Evolutionary conservation across 1,140 invertebrate genomes (phyloP), one percentile per base, ranked within the genome.

Genomic region (Drosophila simulans): DNA sequence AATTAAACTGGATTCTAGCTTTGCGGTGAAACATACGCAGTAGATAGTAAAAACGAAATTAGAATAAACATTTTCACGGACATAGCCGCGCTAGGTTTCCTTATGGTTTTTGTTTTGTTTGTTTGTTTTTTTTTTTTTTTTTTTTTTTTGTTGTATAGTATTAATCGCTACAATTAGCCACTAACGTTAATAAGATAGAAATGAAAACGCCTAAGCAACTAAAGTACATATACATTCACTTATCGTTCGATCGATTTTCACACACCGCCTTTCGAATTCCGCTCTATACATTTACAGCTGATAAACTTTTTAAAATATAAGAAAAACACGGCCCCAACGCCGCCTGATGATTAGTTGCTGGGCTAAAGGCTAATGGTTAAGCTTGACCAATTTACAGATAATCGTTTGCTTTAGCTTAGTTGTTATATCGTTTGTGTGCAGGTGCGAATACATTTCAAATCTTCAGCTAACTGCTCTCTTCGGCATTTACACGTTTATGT

Each of bases 121-220:
- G 12, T 39, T 12, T 34, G 40, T 31, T 35, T 54, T 13, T 12
- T 34, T 45, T 31, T 13, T 12, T 54, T 17, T 62, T 10, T 54
- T 17, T 62, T 53, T 66, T 57, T 74, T 48, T 1, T 8, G 34
- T 34, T 55, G 52, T 56, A 31, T 20, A 20, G 57, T 77, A 56
- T 77, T 81, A 81, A 70, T 75, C 40, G 74, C 58, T 82, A 83
- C 31, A 69, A 49, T 75, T 76, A 84, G 52, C 70, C 74, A 63
- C 60, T 83, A 83, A 79, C 62, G 40, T 83, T 66, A 48, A 76
- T 51, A 76, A 70, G 22, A 27, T 79, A 72, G 39, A 83, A 88
- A 88, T 88, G 48, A 88, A 79, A 88, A 69, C 71, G 70, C 66
- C 75, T 77, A 88, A 59, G 59, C 60, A 79, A 82, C 79, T 82